These are phyloP conservation scores for Nycticebus coucang DNA, from an alignment of 2,113 vertebrate species.

Conservation along the genomic window DNA sequence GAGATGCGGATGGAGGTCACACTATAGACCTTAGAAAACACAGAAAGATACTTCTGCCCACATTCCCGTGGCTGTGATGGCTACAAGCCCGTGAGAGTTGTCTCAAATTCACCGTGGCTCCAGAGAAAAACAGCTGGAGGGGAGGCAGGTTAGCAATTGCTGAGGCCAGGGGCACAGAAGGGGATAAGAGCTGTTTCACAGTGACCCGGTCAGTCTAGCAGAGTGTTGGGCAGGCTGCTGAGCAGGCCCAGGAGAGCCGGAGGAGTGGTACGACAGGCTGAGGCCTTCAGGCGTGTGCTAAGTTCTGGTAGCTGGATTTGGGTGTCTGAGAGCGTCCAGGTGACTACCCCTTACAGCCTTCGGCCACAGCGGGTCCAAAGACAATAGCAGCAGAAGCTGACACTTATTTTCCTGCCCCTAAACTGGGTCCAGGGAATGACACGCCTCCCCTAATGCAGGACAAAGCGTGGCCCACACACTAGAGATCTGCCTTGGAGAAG, in stretches of 20 bases:
- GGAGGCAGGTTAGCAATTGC: background rate
- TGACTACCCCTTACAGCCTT: background rate
- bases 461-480: rapidly evolving
- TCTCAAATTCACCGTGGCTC: background rate
- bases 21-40: background rate
- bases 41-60: background rate
- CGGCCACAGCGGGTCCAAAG: rapidly evolving
- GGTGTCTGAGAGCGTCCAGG: background rate
- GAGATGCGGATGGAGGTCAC: background rate
- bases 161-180: background rate
- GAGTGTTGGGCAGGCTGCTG: background rate
- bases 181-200: background rate
- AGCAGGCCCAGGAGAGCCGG: rapidly evolving
- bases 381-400: background rate
- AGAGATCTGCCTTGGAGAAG: background rate
- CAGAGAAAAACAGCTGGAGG: background rate
- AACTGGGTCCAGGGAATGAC: rapidly evolving
- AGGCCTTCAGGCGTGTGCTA: background rate
- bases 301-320: background rate
- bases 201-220: background rate
- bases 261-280: no score
- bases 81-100: background rate
- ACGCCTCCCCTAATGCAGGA: background rate
- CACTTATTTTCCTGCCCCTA: rapidly evolving
- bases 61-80: background rate